Evolutionary conservation across 2,113 vertebrate genomes (phyloP).

Genomic region (Globicephala melas): DNA sequence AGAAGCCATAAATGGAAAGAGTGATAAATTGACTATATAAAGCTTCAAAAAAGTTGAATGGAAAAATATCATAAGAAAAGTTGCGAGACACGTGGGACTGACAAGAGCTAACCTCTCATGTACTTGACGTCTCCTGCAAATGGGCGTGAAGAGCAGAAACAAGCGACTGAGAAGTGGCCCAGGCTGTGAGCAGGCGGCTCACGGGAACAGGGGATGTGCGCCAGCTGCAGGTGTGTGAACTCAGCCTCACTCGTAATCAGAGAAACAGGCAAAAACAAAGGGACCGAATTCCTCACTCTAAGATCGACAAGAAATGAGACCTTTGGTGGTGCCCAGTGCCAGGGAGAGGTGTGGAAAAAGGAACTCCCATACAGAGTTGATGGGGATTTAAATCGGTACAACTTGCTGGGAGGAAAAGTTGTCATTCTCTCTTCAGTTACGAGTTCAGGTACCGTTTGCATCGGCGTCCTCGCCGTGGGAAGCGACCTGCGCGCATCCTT

Average conservation of each 20-base stretch:
- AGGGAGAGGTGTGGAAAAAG: background rate
- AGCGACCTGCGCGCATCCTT: background rate
- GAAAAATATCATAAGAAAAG: background rate
- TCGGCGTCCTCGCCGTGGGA: accelerated
- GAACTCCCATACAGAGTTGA: accelerated
- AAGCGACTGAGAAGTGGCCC: background rate
- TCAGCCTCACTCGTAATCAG: background rate
- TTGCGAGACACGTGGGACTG: background rate
- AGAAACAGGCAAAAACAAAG: background rate
- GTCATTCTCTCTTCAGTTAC: background rate
- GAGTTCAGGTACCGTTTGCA: background rate
- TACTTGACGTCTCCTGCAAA: accelerated
- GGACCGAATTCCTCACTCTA: too few relatives aligned
- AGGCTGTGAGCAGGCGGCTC: background rate
- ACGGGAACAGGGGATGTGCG: background rate
- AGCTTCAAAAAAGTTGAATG: background rate
- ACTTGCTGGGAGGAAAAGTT: background rate
- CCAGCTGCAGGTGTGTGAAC: accelerated
- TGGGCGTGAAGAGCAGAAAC: background rate
- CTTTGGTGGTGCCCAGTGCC: background rate
- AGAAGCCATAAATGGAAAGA: background rate
- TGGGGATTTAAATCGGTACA: background rate
- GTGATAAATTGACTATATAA: background rate
- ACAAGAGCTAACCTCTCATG: too few relatives aligned
- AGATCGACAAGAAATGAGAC: background rate